Base-by-base conservation (phyloP, 2,797 vertebrate species). In the Poecilia velifera region DNA sequence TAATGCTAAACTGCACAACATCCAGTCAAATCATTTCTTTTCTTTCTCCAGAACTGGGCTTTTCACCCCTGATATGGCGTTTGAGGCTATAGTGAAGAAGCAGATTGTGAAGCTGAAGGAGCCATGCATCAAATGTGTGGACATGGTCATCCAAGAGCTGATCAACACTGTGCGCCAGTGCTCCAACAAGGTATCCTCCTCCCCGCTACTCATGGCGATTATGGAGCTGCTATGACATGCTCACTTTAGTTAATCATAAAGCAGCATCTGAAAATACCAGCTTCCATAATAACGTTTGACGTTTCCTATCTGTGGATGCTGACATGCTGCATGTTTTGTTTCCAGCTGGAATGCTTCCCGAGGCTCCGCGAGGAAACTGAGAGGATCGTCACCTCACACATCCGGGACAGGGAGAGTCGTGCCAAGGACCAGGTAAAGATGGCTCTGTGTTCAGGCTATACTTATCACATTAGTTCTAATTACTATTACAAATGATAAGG, bases 51-150 rank as follows among this genome's bases (percentile, higher is more conserved):
- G 96, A 91, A 96, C 96, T 34, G 96, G 96, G 49, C 92, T 99
- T 85, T 99, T 99, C 88, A 99, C 98, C 68, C 98, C 98, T 43
- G 98, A 99, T 89, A 98, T 98, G 97, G 98, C 98, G 0, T 99
- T 99, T 81, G 98, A 99, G 93, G 97, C 98, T 18, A 99, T 99
- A 46, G 98, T 99, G 86, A 99, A 99, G 94, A 99, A 99, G 89
- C 98, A 98, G 92, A 90, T 99, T 4, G 97, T 99, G 76, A 98
- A 98, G 89, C 95, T 99, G 88, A 99, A 99, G 94, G 97, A 95
- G 81, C 98, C 98, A 10, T 98, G 97, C 72, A 92, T 99, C 91
- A 99, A 99, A 93, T 98, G 98, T 39, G 97, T 99, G 85, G 98
- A 98, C 91, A 96, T 99, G 94, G 98, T 99, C 85, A 98, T 99